phyloP scores from a whole-genome alignment of 2,888 invertebrate species.

The Gortyna flavago region DNA sequence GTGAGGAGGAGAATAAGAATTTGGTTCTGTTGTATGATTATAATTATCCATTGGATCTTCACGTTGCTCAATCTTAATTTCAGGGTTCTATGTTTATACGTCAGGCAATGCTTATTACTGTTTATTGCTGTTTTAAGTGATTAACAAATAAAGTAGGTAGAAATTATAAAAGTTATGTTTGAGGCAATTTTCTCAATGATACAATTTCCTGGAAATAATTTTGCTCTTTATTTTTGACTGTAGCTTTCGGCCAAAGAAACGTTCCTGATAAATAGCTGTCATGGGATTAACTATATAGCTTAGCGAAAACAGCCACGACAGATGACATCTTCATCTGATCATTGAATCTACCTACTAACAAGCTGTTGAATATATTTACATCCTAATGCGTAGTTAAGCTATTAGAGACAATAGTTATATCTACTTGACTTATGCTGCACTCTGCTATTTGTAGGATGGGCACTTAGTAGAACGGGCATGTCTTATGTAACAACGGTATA shows the following conservation, averaged over 20 bases:
- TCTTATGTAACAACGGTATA: slow-evolving; percentile 19
- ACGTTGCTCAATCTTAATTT: background rate
- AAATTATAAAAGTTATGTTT: background rate
- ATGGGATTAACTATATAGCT: background rate
- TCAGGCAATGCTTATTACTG: background rate
- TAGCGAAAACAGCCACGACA: background rate
- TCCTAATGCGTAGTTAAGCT: background rate
- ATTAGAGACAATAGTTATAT: background rate
- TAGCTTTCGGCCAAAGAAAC: background rate
- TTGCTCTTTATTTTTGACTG: background rate
- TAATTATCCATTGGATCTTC: background rate
- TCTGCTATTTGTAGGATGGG: slow-evolving; percentile 25
- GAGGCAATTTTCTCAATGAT: background rate
- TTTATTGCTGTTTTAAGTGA: background rate
- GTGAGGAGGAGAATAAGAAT: background rate
- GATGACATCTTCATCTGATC: background rate
- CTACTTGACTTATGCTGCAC: background rate
- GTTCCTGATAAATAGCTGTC: background rate
- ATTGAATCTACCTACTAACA: background rate
- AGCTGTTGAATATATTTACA: slow-evolving; percentile 3
- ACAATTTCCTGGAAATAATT: background rate
- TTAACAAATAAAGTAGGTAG: background rate
- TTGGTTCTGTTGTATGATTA: background rate
- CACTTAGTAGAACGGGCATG: background rate
- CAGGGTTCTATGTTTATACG: background rate